Conservation (phyloP, 2,888 invertebrate species). For the Druceiella hillmani region DNA sequence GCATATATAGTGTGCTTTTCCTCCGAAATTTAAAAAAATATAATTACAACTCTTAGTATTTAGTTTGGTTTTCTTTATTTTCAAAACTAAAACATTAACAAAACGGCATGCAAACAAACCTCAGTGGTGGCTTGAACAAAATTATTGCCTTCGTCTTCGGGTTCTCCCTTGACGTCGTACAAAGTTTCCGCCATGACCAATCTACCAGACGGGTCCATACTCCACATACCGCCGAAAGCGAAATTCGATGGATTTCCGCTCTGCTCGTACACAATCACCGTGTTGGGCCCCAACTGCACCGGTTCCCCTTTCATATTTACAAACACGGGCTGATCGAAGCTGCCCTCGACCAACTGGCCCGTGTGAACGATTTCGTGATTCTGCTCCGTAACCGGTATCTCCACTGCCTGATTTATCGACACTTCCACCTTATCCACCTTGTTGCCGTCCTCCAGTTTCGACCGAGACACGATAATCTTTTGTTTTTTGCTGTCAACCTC, state of each 20-base stretch:
- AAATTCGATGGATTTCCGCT: conserved; percentile 46
- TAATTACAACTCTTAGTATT: too few species aligned
- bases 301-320: conserved; percentile 48
- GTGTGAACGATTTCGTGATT: conserved; percentile 47
- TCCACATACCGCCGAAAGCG: conserved; percentile 49
- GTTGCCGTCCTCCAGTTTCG: conserved; percentile 36
- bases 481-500: conserved; percentile 39
- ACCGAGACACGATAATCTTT: conserved; percentile 39
- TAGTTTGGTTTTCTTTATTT: too few species aligned
- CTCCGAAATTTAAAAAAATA: too few species aligned
- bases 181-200: conserved; percentile 51
- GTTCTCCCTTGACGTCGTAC: conserved; percentile 48
- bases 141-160: conserved; percentile 40
- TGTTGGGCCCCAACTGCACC: conserved; percentile 46
- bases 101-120: too few species aligned
- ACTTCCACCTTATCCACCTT: conserved; percentile 30
- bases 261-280: conserved; percentile 47
- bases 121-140: conserved; percentile 43
- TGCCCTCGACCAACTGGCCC: conserved; percentile 44
- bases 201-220: conserved; percentile 45
- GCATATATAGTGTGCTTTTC: too few species aligned
- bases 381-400: conserved; percentile 37
- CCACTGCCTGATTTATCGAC: conserved; percentile 40
- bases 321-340: conserved; percentile 48
- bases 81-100: too few species aligned